phyloP scores from a whole-genome alignment of 2,113 vertebrate species.

The Eubucco bourcierii region DNA sequence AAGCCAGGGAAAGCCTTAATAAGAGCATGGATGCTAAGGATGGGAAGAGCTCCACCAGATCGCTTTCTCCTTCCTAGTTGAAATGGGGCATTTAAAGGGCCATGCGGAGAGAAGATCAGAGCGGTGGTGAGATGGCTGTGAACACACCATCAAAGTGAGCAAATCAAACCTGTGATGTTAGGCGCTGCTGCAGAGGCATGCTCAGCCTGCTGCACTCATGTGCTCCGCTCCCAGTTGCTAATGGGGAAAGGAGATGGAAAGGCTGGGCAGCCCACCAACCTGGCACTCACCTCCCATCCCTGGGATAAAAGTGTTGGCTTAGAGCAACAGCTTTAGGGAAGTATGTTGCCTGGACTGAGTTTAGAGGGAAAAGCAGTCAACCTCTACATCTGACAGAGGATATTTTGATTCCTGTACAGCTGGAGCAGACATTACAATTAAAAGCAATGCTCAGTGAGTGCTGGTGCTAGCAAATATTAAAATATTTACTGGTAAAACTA shows the following conservation, averaged over 20 bases:
- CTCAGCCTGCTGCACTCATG: not conserved
- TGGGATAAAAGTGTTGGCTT: not conserved
- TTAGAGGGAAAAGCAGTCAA: not conserved
- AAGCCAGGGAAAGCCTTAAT: not conserved
- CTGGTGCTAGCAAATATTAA: not conserved
- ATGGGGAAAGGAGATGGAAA: not conserved
- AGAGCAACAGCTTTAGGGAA: not conserved
- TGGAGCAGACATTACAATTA: not conserved
- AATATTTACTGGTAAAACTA: not conserved
- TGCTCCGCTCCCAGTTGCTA: not conserved
- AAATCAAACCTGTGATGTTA: not conserved
- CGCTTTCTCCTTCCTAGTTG: not conserved
- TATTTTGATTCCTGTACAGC: not conserved
- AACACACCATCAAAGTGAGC: not conserved
- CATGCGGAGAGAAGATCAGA: constrained; percentile 7
- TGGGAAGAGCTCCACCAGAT: not conserved
- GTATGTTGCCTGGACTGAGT: not conserved
- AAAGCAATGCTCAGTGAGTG: not conserved
- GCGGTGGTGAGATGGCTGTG: not conserved
- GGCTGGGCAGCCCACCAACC: not conserved
- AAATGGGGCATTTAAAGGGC: constrained; percentile 40
- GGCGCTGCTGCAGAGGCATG: not conserved
- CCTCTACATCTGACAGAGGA: fast-evolving
- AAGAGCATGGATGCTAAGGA: not conserved
- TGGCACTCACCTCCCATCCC: not conserved